Evolutionary conservation across 2,113 vertebrate species (phyloP).

Genomic region (Cebus imitator): DNA sequence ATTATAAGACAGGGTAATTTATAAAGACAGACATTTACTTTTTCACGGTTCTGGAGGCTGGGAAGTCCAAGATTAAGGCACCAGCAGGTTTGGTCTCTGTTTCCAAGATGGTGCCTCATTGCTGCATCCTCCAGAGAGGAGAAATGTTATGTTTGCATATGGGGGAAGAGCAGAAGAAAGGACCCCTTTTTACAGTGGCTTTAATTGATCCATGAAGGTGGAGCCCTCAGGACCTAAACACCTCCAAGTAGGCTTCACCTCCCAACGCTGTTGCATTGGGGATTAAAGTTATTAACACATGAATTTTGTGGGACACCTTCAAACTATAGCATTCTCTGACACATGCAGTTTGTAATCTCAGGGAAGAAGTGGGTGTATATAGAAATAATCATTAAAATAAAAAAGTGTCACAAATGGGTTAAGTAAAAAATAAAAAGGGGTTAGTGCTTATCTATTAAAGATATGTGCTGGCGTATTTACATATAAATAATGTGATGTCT

Average conservation of each 20-base stretch:
- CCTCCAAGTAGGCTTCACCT: background rate
- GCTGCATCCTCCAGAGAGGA: background rate
- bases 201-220: no score
- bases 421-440: background rate
- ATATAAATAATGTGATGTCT: background rate
- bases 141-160: background rate
- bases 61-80: background rate
- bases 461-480: background rate
- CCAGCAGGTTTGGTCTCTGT: background rate
- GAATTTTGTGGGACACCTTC: background rate
- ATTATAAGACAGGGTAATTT: background rate
- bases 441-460: background rate
- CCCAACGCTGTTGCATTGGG: background rate
- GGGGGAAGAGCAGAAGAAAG: background rate
- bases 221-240: background rate
- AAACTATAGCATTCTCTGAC: background rate
- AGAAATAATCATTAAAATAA: background rate
- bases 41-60: background rate
- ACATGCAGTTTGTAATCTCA: background rate
- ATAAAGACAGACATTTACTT: background rate
- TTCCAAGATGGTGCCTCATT: background rate
- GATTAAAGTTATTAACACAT: background rate
- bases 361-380: background rate
- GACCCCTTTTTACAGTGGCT: background rate
- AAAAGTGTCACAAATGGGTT: background rate